These are phyloP conservation scores for Gari tellinella DNA, from an alignment of 2,888 invertebrate species.

Conservation along the genomic window DNA sequence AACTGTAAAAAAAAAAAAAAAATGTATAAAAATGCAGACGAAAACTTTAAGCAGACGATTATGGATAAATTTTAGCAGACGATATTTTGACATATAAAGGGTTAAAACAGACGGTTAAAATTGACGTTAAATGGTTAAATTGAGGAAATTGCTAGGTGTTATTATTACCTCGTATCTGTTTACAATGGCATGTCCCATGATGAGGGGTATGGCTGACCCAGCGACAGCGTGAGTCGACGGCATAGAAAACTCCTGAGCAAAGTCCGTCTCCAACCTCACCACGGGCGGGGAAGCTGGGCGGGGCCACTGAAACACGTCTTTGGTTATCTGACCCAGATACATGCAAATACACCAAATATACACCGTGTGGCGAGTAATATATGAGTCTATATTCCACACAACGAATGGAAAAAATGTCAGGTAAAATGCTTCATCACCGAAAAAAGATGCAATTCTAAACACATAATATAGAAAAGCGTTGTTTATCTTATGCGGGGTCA, in stretches of 20 bases:
- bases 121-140: no score
- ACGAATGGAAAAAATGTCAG: conserved; percentile 70
- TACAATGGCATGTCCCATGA: conserved; percentile 58
- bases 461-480: conserved; percentile 64
- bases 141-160: no score
- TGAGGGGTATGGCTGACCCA: conserved; percentile 74
- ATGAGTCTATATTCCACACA: conserved; percentile 73
- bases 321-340: conserved; percentile 75
- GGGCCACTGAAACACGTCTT: conserved; percentile 74
- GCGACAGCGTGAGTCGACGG: conserved; percentile 79
- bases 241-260: conserved; percentile 73
- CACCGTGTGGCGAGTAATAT: conserved; percentile 63
- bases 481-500: conserved; percentile 57
- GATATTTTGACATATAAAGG: no score
- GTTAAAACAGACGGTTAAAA: no score
- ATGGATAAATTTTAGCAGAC: no score
- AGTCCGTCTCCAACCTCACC: conserved; percentile 70
- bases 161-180: conserved; percentile 75
- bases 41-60: no score
- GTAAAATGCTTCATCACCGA: conserved; percentile 76
- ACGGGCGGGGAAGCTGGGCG: conserved; percentile 75
- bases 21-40: no score
- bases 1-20: no score
- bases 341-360: conserved; percentile 74
- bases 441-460: conserved; percentile 69